Evolutionary conservation across 1,140 invertebrate genomes (phyloP).

Genomic region (Drosophila melanogaster): Release_6_plus_ISO1_MT NC_004354.4:1374501-1375000

Average conservation of each 20-base stretch:
- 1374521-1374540: conserved; percentile 46
- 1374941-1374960: conserved; percentile 7
- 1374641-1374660: conserved; percentile 71
- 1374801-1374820: conserved; percentile 11
- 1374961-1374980: conserved; percentile 4
- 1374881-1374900: conserved; percentile 11
- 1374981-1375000: conserved; percentile 8
- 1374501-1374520: conserved; percentile 23
- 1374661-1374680: conserved; percentile 39
- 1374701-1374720: conserved; percentile 19
- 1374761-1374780: conserved; percentile 7
- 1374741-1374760: conserved; percentile 8
- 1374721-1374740: conserved; percentile 23
- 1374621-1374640: conserved; percentile 72
- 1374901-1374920: conserved; percentile 3
- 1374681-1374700: conserved; percentile 43
- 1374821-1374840: conserved; percentile 12
- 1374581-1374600: conserved; percentile 51
- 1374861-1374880: conserved; percentile 3
- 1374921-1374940: conserved; percentile 27
- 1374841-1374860: conserved; percentile 5
- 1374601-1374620: conserved; percentile 52
- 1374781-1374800: conserved; percentile 39
- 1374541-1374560: conserved; percentile 38
- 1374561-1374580: conserved; percentile 9